phyloP scores from a whole-genome alignment of 2,113 vertebrate genomes.

The Emberiza fucata region DNA sequence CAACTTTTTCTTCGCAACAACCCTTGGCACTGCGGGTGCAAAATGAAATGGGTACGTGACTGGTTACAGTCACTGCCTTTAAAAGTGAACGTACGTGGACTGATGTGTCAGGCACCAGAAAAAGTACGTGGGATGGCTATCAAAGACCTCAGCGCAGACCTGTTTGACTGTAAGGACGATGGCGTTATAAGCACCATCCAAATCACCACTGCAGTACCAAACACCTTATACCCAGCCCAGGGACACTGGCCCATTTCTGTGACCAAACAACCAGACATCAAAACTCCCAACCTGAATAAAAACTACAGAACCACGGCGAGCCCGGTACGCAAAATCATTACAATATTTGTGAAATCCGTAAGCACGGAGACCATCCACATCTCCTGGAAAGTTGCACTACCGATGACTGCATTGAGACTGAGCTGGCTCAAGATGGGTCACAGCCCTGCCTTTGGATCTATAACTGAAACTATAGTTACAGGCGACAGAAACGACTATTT shows the following conservation, averaged over 20 bases:
- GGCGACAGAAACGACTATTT: slow-evolving; percentile 92
- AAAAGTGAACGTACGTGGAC: slow-evolving; percentile 95
- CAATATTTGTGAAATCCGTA: slow-evolving; percentile 92
- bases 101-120: slow-evolving; percentile 98
- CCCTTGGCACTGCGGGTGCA: slow-evolving; percentile 97
- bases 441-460: slow-evolving; percentile 94
- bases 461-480: slow-evolving; percentile 97
- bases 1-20: slow-evolving; percentile 97
- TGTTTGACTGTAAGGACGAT: slow-evolving; percentile 89
- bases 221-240: slow-evolving; percentile 81
- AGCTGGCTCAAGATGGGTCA: slow-evolving; percentile 98
- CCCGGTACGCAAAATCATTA: slow-evolving; percentile 88
- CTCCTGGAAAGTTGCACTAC: slow-evolving; percentile 93
- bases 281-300: slow-evolving; percentile 81
- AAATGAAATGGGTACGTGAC: slow-evolving; percentile 98
- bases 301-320: slow-evolving; percentile 87
- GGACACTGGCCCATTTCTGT: slow-evolving; percentile 88
- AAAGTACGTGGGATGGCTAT: slow-evolving; percentile 98
- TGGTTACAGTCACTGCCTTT: slow-evolving; percentile 90
- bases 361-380: slow-evolving; percentile 92
- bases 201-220: slow-evolving; percentile 84
- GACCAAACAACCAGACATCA: slow-evolving; percentile 87
- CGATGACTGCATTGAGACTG: slow-evolving; percentile 93
- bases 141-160: slow-evolving; percentile 90
- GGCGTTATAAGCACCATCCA: slow-evolving; percentile 77